phyloP scores from a whole-genome alignment of 2,113 vertebrate genomes.

The Grus americana region DNA sequence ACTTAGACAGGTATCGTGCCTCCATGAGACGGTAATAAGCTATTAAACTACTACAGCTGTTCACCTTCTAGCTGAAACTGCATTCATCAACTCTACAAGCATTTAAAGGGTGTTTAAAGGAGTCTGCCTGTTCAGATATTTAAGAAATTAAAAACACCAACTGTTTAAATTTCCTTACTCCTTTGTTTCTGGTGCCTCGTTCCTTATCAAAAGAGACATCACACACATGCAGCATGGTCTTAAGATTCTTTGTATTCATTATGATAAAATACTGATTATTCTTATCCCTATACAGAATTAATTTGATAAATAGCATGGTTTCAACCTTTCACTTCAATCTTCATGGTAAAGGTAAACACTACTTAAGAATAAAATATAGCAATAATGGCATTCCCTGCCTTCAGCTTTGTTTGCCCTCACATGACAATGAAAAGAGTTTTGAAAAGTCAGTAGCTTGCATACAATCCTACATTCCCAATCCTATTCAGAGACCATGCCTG shows the following conservation, averaged over 20 bases:
- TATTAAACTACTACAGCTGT: background rate
- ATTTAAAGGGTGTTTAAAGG: background rate
- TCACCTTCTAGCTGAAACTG: background rate
- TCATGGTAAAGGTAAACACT: background rate
- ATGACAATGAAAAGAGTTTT: background rate
- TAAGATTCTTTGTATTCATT: background rate
- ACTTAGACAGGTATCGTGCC: background rate
- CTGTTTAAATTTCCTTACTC: fast-evolving
- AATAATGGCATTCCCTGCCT: background rate
- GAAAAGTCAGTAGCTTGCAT: background rate
- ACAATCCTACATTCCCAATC: background rate
- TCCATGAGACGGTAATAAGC: background rate
- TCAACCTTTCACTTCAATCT: background rate
- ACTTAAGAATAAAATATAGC: background rate
- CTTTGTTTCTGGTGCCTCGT: background rate
- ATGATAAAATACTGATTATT: background rate
- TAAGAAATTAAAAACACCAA: background rate
- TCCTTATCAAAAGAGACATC: background rate
- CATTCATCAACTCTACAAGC: too few relatives aligned
- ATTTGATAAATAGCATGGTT: background rate
- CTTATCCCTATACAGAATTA: background rate
- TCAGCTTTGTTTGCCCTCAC: background rate
- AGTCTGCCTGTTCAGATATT: background rate
- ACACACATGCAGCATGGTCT: background rate
- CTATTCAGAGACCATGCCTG: background rate